Evolutionary conservation across 2,888 invertebrate species (phyloP), one percentile per base, ranked within the genome.

Genomic region (Rhagophthalmus giganteus): DNA sequence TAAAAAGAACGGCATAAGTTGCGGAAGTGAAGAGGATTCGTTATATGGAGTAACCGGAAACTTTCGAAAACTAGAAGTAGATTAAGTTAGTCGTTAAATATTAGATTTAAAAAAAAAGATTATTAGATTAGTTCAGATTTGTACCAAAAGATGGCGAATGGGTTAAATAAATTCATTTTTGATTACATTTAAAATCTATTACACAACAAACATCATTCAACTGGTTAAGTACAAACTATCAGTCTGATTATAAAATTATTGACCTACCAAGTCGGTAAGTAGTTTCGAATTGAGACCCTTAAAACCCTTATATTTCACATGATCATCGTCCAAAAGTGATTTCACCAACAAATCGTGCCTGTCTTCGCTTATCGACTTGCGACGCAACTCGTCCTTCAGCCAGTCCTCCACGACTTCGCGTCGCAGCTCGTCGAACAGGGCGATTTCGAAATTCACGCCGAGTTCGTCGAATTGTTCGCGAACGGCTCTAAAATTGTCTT

Each of bases 31-130:
- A 12, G 81, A 81, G 3, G 87, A 87, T 68, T 81, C 85, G 15
- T 78, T 83, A 70, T 79, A 83, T 59, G 87, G 87, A 1, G 79
- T 88, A 16, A 86, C 84, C 2, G 88, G 88, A 39, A 88, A 87
- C 66, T 88, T 88, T 70, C 79, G 88, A 57, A 88, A 88, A 73
- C 78, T 88, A 39, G 87, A 88, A 78, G 87, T 88, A 24, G 88
- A 88, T 74, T 88, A 73, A 78, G n/a, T n/a, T n/a, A n/a, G n/a
- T n/a, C n/a, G n/a, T n/a, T n/a, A n/a, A n/a, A n/a, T n/a, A n/a
- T n/a, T n/a, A n/a, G n/a, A n/a, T n/a, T n/a, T n/a, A n/a, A n/a
- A n/a, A n/a, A n/a, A n/a, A n/a, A n/a, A n/a, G n/a, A n/a, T n/a
- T n/a, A n/a, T n/a, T n/a, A n/a, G n/a, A n/a, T n/a, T n/a, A n/a